phyloP scores from a whole-genome alignment of 2,797 vertebrate genomes.

The Clarias pachynema region DNA sequence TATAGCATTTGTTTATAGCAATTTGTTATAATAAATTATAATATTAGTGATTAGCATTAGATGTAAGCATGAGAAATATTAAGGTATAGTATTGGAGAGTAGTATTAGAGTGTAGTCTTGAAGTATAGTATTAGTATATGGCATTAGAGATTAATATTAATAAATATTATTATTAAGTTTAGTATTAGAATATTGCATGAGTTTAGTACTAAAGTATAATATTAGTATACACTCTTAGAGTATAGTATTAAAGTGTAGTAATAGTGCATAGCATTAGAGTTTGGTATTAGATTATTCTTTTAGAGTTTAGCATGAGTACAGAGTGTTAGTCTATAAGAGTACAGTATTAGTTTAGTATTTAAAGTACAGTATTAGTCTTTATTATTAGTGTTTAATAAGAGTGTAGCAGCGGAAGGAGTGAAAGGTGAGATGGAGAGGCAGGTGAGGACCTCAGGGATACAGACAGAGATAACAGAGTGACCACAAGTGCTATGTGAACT shows the following conservation, averaged over 20 bases:
- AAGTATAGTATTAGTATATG: too few species aligned
- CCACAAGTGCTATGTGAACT: too few species aligned
- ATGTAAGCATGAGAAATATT: too few species aligned
- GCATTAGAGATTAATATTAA: background rate
- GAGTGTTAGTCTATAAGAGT: too few species aligned
- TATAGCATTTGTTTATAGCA: background rate
- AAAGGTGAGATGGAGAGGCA: constrained; percentile 74
- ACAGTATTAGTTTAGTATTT: background rate
- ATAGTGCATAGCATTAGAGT: background rate
- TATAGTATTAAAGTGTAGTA: background rate
- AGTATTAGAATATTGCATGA: background rate
- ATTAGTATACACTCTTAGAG: background rate
- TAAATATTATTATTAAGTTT: too few species aligned
- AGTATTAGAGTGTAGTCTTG: background rate
- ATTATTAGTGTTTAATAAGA: background rate
- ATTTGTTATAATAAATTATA: background rate
- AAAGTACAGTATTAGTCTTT: background rate
- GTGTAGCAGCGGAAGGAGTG: constrained; percentile 45
- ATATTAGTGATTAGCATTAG: too few species aligned
- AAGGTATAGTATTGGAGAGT: background rate
- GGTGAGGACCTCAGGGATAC: constrained; percentile 60
- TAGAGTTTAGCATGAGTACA: too few species aligned
- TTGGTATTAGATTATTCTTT: background rate
- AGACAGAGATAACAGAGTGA: constrained; percentile 52
- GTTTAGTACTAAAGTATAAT: background rate